Evolutionary conservation across 2,888 invertebrate genomes (phyloP), one percentile per base, ranked within the genome.

Genomic region (Tenthredo scrophulariae): DNA sequence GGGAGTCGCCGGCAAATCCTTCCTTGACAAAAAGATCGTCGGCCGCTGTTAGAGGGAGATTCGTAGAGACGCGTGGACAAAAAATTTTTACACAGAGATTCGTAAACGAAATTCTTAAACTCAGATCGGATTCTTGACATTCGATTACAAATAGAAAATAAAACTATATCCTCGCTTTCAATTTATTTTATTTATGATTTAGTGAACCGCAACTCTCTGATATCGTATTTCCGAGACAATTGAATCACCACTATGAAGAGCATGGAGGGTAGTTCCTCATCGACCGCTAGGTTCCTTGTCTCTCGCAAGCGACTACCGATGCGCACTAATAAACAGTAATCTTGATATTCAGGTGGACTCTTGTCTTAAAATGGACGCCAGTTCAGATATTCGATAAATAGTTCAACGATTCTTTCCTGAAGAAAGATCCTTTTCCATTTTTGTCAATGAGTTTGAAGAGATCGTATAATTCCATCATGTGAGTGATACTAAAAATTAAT

Each of bases 1-100:
- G 67, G 33, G 67, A 67, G 33, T 67, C 67, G 67, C 67, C 67
- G 15, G 67, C 15, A 33, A 7, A 67, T 67, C 67, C 67, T 67
- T 33, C 15, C 67, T 33, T 18, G 33, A 33, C 67, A 67, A 67
- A 67, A 67, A 33, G 67, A 33, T 67, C 67, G 6, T 67, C 67
- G 67, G 18, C 18, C 18, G 29, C 18, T 9, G 33, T 13, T n/a
- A n/a, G 54, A n/a, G n/a, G 7, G 18, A 18, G 5, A 18, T 50
- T 50, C 5, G 3, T 18, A 50, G 50, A 50, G 50, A 50, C 50
- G 46, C 46, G 46, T 46, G 0, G 40, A 40, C 40, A 6, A 40
- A 6, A 7, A 40, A 40, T 40, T 40, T 40, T 40, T 40, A 7
- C 3, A 5, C 40, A 40, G 7, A 40, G 7, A 9, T 40, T 40